phyloP scores from a whole-genome alignment of 2,797 vertebrate species.

The Cynopterus sphinx region DNA sequence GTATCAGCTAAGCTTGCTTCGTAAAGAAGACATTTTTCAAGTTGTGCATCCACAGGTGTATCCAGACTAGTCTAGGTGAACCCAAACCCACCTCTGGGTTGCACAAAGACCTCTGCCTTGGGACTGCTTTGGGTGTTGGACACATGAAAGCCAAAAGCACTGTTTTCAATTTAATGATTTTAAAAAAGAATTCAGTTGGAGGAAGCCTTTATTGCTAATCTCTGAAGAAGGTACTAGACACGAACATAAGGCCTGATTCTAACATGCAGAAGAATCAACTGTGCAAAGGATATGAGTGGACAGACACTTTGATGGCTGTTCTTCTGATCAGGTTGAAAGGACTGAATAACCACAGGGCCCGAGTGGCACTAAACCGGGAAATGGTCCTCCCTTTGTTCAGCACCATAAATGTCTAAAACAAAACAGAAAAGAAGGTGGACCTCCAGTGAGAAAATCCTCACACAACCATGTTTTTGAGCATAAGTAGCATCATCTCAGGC shows the following conservation, averaged over 20 bases:
- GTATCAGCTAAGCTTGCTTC: background rate
- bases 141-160: background rate
- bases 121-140: background rate
- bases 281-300: conserved; percentile 98
- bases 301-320: conserved; percentile 92
- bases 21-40: background rate
- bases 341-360: conserved; percentile 94
- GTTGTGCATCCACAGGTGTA: background rate
- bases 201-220: background rate
- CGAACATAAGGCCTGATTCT: background rate
- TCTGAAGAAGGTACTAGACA: background rate
- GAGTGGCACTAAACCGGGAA: conserved; percentile 97
- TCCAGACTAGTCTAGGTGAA: background rate
- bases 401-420: conserved; percentile 94
- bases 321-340: conserved; percentile 95
- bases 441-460: background rate
- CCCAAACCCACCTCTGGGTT: background rate
- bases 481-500: background rate
- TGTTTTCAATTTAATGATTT: background rate
- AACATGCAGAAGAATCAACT: accelerated
- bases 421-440: conserved; percentile 55
- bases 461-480: background rate
- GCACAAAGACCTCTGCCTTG: background rate
- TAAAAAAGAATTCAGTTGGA: background rate
- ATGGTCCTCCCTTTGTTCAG: conserved; percentile 96